A percentile compares a stretch with the other conserved stretches of the same genome.
These are phyloP conservation scores for Hypomecis punctinalis DNA, from an alignment of 2,888 invertebrate species.

Conservation along the genomic window DNA sequence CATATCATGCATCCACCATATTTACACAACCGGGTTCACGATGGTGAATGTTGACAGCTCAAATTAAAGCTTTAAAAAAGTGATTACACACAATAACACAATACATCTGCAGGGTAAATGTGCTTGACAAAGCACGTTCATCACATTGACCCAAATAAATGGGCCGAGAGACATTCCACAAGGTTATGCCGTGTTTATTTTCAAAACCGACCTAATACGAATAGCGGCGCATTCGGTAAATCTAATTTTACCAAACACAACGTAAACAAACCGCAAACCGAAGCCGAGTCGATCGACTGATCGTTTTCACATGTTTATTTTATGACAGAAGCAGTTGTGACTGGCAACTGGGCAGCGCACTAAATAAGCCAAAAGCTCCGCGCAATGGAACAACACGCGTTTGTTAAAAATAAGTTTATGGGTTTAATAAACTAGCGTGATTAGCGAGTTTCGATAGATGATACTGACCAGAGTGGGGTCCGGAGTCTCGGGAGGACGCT, in stretches of 20 bases:
- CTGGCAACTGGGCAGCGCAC: conserved; percentile 55
- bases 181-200: conserved; percentile 81
- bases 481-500: conserved; percentile 82
- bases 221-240: conserved; percentile 72
- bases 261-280: conserved; percentile 80
- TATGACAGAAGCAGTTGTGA: conserved; percentile 66
- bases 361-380: conserved; percentile 68
- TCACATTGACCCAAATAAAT: conserved; percentile 83
- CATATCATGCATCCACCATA: too few species aligned
- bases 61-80: background rate
- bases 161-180: conserved; percentile 72
- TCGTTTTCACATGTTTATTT: conserved; percentile 67
- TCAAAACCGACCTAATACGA: conserved; percentile 81
- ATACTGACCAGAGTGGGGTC: conserved; percentile 81
- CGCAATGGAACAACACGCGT: conserved; percentile 53
- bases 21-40: too few species aligned
- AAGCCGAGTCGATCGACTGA: conserved; percentile 61
- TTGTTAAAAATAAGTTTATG: conserved; percentile 72
- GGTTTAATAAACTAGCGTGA: conserved; percentile 56
- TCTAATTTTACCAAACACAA: conserved; percentile 80
- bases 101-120: conserved; percentile 32
- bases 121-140: conserved; percentile 73
- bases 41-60: background rate
- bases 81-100: background rate
- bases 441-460: conserved; percentile 42